Base-by-base conservation (phyloP, 2,888 invertebrate species). In the Ischnura elegans region DNA sequence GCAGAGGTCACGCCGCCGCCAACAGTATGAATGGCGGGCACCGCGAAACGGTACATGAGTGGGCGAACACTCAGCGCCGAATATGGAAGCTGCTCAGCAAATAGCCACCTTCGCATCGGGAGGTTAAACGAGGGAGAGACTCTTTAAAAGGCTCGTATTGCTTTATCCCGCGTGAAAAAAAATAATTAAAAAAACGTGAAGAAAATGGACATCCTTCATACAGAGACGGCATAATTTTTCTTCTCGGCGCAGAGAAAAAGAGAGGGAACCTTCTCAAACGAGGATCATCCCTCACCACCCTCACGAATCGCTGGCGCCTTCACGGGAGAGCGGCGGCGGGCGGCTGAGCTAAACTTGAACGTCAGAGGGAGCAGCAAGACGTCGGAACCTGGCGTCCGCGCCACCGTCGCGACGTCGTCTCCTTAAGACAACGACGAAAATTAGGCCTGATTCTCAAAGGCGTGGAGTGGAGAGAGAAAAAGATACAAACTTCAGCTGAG, bases 261-360 rank as follows among this genome's bases (percentile, higher is more conserved):
- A 51, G 2, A 76, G 76, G n/a, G n/a, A n/a, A 13, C 76, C 76
- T 76, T 76, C 76, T 8, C 13, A 76, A 1, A 36, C 36, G 10
- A 76, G 76, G 29, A 76, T 76, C 13, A 36, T 1, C 76, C 66
- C 66, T 16, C 36, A n/a, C 66, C n/a, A 6, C 90, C 25, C 21
- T 55, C 51, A 25, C 19, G 90, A 43, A 61, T 42, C 61, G 61
- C 55, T 90, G 90, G 90, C 90, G 90, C 90, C 90, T 42, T 61
- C 61, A 61, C 61, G 61, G 43, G 51, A 51, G 42, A 61, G 46
- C 25, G 55, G 43, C 61, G 90, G 90, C 90, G 61, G 45, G 42
- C 61, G 61, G 61, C 55, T 21, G n/a, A 90, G 61, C 61, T 61
- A 61, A n/a, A n/a, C 45, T 86, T n/a, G 61, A 45, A 19, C 55